These are phyloP conservation scores for Anabacerthia variegaticeps DNA, from an alignment of 2,797 vertebrate genomes.

Conservation along the genomic window DNA sequence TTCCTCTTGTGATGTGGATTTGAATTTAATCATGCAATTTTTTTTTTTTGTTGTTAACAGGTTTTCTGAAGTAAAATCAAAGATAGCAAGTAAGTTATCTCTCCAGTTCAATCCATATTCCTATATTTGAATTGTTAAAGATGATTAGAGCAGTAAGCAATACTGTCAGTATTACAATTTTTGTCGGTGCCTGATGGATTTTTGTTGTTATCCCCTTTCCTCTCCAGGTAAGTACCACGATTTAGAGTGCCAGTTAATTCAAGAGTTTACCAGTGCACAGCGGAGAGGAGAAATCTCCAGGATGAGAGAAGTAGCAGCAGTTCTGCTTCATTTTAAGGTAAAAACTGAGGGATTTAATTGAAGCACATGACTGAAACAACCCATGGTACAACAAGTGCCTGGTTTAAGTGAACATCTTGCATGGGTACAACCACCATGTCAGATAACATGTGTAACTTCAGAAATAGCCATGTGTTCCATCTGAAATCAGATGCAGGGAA, in stretches of 20 bases:
- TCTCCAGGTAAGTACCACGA: conserved; percentile 96
- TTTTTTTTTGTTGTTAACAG: conserved; percentile 77
- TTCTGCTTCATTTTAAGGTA: conserved; percentile 99
- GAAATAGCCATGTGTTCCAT: not conserved
- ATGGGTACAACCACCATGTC: not conserved
- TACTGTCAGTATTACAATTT: not conserved
- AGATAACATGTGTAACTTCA: not conserved
- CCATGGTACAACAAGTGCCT: fast-evolving
- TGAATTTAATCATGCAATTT: conserved; percentile 29
- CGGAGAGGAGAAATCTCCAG: conserved; percentile 93
- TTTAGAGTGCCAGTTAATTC: conserved; percentile 96
- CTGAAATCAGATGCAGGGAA: not conserved
- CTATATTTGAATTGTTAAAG: conserved; percentile 40
- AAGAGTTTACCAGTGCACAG: conserved; percentile 96
- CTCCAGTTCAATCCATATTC: not conserved
- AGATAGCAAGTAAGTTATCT: conserved; percentile 95
- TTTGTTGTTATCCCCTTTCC: conserved; percentile 28
- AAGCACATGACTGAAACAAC: not conserved
- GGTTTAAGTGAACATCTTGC: not conserved
- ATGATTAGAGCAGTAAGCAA: not conserved
- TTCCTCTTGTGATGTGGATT: not conserved
- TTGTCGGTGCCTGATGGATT: conserved; percentile 8
- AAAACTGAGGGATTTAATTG: not conserved
- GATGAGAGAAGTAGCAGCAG: conserved; percentile 97
- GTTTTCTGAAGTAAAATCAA: conserved; percentile 98